Evolutionary conservation across 2,113 vertebrate species (phyloP), one percentile per base, ranked within the genome.

Genomic region (Acrocephalus arundinaceus): DNA sequence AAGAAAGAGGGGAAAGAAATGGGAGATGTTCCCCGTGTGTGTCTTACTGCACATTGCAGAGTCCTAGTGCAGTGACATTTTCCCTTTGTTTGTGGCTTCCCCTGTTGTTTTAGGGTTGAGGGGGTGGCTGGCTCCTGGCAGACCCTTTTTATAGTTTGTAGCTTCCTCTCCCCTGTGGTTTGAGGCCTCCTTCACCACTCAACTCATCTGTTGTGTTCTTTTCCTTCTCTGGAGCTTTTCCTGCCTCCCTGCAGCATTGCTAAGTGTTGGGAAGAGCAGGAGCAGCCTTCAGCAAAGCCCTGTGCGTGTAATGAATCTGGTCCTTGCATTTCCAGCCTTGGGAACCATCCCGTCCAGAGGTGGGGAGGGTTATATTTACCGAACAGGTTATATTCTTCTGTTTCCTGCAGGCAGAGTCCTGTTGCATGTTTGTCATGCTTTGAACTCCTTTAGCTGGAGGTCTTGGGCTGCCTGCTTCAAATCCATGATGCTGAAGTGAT

Each of bases 1-100:
- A 3, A 1, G 27, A 30, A 67, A 72, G 62, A 68, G 71, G 22
- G n/a, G 19, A 35, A 62, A 30, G n/a, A 55, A 74, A 15, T 11
- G 20, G 25, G 68, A 76, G 49, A 21, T 57, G 22, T 70, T 73
- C 45, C 35, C 9, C 9, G 10, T 20, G 23, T 33, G 41, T 83
- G 25, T 70, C 25, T 68, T 55, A 9, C 21, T 75, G 70, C 51
- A 33, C 37, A 4, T 12, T 59, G 62, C 71, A 55, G 41, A 62
- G 11, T 49, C 11, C 39, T 39, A 0, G 0, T 11, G n/a, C 45
- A 57, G 8, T 52, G 27, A 7, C 9, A 10, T 13, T 68, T 80
- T 54, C 9, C 17, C 28, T 87, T 71, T 65, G 3, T 55, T 70
- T 75, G 9, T 82, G 63, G 13, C 23, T 75, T 82, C 13, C 35